These are phyloP conservation scores for Cremastinae sp. DNA, from an alignment of 2,888 invertebrate species.

Conservation along the genomic window DNA sequence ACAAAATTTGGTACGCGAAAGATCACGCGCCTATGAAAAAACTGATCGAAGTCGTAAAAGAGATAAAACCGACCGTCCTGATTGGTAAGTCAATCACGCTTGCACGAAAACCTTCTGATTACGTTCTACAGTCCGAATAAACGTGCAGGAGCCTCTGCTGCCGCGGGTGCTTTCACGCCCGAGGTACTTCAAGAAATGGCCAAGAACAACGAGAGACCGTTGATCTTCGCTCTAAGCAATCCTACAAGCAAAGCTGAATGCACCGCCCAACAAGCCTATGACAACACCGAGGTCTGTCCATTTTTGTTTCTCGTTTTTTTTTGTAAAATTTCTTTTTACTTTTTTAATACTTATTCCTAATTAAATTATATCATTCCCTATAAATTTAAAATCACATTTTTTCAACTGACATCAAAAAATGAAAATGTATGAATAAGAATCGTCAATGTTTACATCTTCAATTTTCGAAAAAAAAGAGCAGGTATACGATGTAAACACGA, in stretches of 20 bases:
- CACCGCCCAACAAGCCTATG: constrained; percentile 97
- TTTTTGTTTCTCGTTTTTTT: no score
- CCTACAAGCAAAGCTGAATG: constrained; percentile 99
- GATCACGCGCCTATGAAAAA: constrained; percentile 89
- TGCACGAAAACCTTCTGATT: constrained; percentile 71
- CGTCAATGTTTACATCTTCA: no score
- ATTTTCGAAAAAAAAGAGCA: no score
- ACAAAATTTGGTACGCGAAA: constrained; percentile 88
- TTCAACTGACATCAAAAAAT: no score
- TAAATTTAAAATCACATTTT: no score
- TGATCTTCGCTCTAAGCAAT: constrained; percentile 98
- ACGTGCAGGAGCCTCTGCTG: constrained; percentile 93
- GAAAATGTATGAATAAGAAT: no score
- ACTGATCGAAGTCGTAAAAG: constrained; percentile 89
- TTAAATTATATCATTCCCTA: background rate
- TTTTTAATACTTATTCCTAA: background rate
- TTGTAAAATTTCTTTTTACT: constrained; percentile 20
- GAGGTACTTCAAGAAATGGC: constrained; percentile 94
- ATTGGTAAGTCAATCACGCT: constrained; percentile 85
- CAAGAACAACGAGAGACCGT: constrained; percentile 91
- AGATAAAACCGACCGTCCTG: constrained; percentile 92
- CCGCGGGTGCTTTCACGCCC: constrained; percentile 94
- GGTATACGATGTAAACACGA: no score
- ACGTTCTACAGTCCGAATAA: constrained; percentile 46
- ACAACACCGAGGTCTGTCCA: constrained; percentile 89